phyloP scores from a whole-genome alignment of 2,113 vertebrate genomes.

The Leuciscus idus region DNA sequence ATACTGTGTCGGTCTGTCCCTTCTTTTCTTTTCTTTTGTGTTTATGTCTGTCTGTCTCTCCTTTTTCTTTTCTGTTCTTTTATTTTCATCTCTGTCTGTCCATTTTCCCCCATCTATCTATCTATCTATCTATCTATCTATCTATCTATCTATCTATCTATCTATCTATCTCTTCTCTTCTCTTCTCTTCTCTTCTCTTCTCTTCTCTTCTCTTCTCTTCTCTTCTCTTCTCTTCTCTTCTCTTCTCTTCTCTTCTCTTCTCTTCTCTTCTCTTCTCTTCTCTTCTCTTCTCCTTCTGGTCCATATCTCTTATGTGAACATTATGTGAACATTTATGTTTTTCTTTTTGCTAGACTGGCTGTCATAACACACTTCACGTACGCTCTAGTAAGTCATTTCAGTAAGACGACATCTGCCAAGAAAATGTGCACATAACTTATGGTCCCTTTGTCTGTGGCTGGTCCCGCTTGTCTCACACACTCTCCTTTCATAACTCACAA shows the following conservation, averaged over 20 bases:
- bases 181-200: not conserved
- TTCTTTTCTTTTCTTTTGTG: not conserved
- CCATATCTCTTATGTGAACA: conserved; percentile 28
- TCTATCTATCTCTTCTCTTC: not conserved
- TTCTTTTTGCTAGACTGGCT: conserved; percentile 16
- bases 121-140: not conserved
- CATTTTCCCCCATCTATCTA: not conserved
- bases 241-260: not conserved
- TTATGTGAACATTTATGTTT: conserved; percentile 33
- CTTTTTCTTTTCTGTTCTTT: not conserved
- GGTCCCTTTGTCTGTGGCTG: conserved; percentile 21
- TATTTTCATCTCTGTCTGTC: not conserved
- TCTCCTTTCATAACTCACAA: conserved; percentile 28
- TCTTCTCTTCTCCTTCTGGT: not conserved
- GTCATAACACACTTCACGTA: conserved; percentile 24
- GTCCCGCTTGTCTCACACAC: conserved; percentile 33
- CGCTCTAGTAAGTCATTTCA: conserved; percentile 33
- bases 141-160: not conserved
- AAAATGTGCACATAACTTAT: conserved; percentile 29
- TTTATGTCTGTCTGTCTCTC: not conserved
- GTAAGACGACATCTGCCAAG: conserved; percentile 30
- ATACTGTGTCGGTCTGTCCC: not conserved
- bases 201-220: not conserved
- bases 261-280: not conserved
- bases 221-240: not conserved